Evolutionary conservation across 1,140 invertebrate species (phyloP).

Genomic region (Neomicropteryx cornuta): DNA sequence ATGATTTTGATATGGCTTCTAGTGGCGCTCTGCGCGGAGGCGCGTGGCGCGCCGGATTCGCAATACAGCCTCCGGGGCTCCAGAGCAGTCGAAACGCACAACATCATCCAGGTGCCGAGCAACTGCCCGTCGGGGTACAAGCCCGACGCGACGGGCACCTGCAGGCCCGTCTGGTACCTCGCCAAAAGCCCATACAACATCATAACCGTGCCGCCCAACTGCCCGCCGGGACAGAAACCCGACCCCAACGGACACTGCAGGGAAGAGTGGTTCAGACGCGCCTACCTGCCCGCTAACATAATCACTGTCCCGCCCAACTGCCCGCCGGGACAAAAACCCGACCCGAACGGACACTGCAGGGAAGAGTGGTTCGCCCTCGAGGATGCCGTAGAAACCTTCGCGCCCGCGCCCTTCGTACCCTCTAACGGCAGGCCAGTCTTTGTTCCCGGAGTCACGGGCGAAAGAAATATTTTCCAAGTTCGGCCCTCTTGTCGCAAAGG

Average conservation of each 20-base stretch:
- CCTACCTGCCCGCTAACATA: background rate
- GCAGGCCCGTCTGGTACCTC: conserved; percentile 26
- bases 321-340: conserved; percentile 6
- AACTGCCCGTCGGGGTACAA: conserved; percentile 25
- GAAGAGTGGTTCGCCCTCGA: no score
- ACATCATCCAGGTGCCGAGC: conserved; percentile 21
- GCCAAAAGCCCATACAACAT: no score
- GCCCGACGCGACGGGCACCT: conserved; percentile 25
- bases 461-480: no score
- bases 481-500: no score
- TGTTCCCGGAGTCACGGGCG: no score
- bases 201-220: conserved; percentile 10
- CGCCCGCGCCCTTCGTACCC: no score
- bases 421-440: no score
- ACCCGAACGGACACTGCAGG: conserved; percentile 8
- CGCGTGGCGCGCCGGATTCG: conserved; percentile 11
- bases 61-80: conserved; percentile 9
- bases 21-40: conserved; percentile 9
- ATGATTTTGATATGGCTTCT: conserved; percentile 12
- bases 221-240: conserved; percentile 12
- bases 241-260: conserved; percentile 12
- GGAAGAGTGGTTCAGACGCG: conserved; percentile 5
- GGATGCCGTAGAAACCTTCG: no score
- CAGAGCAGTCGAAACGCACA: conserved; percentile 13
- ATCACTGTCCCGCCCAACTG: conserved; percentile 6